Conservation (phyloP, 53 echinoderm and acorn worm genomes). For the Pentamera pediparva region DNA sequence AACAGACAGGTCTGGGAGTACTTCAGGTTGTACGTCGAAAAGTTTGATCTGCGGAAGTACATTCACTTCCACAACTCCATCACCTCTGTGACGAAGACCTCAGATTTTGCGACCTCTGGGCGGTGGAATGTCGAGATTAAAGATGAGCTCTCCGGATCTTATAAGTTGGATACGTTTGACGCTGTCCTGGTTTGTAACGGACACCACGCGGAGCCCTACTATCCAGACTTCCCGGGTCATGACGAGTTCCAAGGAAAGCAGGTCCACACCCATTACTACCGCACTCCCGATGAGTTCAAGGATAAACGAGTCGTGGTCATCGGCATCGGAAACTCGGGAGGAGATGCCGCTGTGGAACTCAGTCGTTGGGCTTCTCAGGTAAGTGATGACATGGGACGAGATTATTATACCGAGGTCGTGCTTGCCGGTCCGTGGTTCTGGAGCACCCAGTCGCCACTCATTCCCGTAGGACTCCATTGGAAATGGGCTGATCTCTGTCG, state of each 20-base stretch:
- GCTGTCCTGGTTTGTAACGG: slow-evolving; percentile 74
- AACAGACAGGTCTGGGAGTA: slow-evolving; percentile 59
- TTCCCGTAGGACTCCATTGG: too few species aligned
- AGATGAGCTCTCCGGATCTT: slow-evolving; percentile 9
- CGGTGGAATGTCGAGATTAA: slow-evolving; percentile 42
- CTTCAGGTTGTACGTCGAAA: slow-evolving; percentile 38
- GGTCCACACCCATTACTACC: slow-evolving; percentile 68
- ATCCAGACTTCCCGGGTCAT: slow-evolving; percentile 59
- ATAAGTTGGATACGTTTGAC: slow-evolving; percentile 50
- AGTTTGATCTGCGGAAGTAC: slow-evolving; percentile 38
- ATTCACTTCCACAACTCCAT: slow-evolving; percentile 40
- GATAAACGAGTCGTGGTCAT: slow-evolving; percentile 75
- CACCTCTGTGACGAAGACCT: slow-evolving; percentile 24
- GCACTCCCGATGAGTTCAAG: slow-evolving; percentile 42
- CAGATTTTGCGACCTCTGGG: slow-evolving; percentile 42
- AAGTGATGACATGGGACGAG: too few species aligned
- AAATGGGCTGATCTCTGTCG: too few species aligned
- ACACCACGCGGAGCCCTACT: slow-evolving; percentile 55
- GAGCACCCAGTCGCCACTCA: too few species aligned
- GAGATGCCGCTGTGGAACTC: slow-evolving; percentile 68
- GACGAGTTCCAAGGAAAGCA: slow-evolving; percentile 67
- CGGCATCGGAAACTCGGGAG: slow-evolving; percentile 75
- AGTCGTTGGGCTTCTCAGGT: slow-evolving; percentile 65
- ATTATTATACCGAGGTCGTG: too few species aligned
- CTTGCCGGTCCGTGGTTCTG: too few species aligned